Evolutionary conservation across 2,113 vertebrate genomes (phyloP), one percentile per base, ranked within the genome.

Genomic region (Notiomystis cincta): DNA sequence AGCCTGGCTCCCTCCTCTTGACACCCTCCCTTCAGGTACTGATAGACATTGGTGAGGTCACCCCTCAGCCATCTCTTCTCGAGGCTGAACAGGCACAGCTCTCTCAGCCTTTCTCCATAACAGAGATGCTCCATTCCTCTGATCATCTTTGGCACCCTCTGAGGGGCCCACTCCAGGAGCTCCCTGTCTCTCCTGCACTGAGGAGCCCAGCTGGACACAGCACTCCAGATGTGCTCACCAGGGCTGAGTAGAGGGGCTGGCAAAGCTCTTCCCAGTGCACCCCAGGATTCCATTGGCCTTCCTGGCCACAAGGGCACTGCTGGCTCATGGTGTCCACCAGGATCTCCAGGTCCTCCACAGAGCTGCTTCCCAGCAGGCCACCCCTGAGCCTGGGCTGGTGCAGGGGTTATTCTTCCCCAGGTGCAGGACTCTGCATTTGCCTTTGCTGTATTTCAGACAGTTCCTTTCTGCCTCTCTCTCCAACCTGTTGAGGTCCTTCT

Each of bases 331-430:
- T 71, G 17, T 64, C 51, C 50, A 37, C 18, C 27, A 44, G 50
- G 21, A 65, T 2, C 12, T 18, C 8, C 12, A 16, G 6, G 42
- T 57, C 37, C 86, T 51, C 67, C 27, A 24, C 51, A 44, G 44
- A 66, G 18, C 15, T 73, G 27, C 19, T 58, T 44, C n/a, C 15
- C 44, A 62, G 24, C 65, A 24, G 23, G 5, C 30, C 13, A 24
- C 5, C 15, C 30, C 23, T 2, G 0, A 51, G 3, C 5, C 33
- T 58, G 9, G 44, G 5, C 19, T 73, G 22, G 1, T 80, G 37
- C 42, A 11, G 35, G 25, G 10, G 5, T 45, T 45, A 7, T 38
- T 51, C 31, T 12, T 58, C 15, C 35, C 3, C 38, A 60, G 5
- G 7, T 38, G 5, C 38, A 60, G 69, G 45, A n/a, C 15, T 5